Evolutionary conservation across 2,797 vertebrate species (phyloP), one percentile per base, ranked within the genome.

Genomic region (Sphenodon punctatus): DNA sequence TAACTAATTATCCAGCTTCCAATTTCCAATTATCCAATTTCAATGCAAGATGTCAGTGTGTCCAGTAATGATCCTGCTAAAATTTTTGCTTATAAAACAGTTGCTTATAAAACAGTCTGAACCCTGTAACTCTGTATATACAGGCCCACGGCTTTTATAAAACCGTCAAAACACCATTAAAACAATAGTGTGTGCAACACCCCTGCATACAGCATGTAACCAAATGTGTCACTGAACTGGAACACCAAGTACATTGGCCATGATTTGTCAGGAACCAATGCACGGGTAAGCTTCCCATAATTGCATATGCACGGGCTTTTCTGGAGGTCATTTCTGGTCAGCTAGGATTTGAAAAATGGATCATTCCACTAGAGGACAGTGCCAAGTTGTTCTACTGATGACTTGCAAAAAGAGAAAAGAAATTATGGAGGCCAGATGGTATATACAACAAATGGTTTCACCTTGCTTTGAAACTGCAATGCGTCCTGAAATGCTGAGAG

Each of bases 1-100:
- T 6, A 55, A 90, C 41, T 4, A 1, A 4, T 3, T 25, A 53
- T 1, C 2, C 0, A 2, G n/a, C n/a, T n/a, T n/a, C n/a, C n/a
- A n/a, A n/a, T n/a, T n/a, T n/a, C n/a, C n/a, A n/a, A n/a, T n/a
- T n/a, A n/a, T n/a, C n/a, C n/a, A n/a, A n/a, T n/a, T n/a, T n/a
- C n/a, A n/a, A n/a, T n/a, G n/a, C 30, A 55, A 15, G n/a, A n/a
- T 8, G 10, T 55, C 27, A 49, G n/a, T 51, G 23, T 32, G 27
- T 55, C 9, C 51, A 32, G 16, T 16, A 32, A 10, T 9, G 15
- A 55, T 32, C 10, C 51, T 20, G 55, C 27, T 30, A 32, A 51
- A 56, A 56, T 19, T 17, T 56, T 30, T 56, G 27, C 30, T 32
- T 34, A 56, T 34, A 32, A 56, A 56, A 32, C 16, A 56, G 53